Base-by-base conservation (phyloP, 92 coral and sea anemone species). In the Porites rus region DNA sequence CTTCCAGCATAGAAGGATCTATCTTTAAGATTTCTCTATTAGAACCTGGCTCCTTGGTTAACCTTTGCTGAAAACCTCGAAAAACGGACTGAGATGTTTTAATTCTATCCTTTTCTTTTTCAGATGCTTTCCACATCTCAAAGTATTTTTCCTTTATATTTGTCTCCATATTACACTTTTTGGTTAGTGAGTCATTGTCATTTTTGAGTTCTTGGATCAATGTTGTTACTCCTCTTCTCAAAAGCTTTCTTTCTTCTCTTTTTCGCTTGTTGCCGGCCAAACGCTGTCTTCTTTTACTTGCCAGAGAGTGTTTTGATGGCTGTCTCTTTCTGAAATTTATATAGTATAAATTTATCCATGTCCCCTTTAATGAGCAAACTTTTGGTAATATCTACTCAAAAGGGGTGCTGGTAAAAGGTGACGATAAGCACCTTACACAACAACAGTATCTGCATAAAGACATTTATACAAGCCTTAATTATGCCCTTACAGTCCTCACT, bases 121-220 rank as follows among this genome's bases (percentile, higher is more conserved):
- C 92, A 10, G 94, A 92, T 10, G 58, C 87, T 65, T 87, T 75
- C 94, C 94, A 87, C 94, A 92, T 89, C 67, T 81, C 90, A 86
- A 88, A 89, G 22, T 89, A 92, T 60, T 88, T 92, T 46, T 92
- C 94, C 67, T 92, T 92, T 21, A 87, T 85, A 18, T 72, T 67
- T 58, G 24, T 80, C 77, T 92, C 95, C 31, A 92, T 62, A 4
- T 63, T 7, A 61, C 89, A 19, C 63, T 79, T 85, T 6, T 74
- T 51, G 61, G 10, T 80, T 51, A 89, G 78, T 20, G 25, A 73
- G 64, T 89, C 19, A 72, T 92, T 92, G 25, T 90, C 88, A 46
- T 88, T 12, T 19, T 89, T 85, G 3, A 92, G 62, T 8, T 80
- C 87, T 53, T 75, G 28, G 54, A 85, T 60, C 46, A 81, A 13